These are phyloP conservation scores for Psilopogon haemacephalus DNA, from an alignment of 2,113 vertebrate species.

Conservation along the genomic window DNA sequence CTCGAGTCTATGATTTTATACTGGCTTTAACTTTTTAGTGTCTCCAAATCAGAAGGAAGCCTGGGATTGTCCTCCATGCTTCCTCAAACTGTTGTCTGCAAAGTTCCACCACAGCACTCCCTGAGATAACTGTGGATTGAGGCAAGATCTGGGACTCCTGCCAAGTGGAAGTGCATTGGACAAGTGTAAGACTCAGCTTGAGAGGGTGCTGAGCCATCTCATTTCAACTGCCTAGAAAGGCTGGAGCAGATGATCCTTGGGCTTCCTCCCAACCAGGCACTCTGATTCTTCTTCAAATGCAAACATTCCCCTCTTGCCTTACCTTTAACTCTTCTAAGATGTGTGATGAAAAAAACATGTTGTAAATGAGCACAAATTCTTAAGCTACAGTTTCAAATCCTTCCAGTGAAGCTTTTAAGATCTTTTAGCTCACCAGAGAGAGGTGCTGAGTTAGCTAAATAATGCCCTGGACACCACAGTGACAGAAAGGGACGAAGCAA, in stretches of 20 bases:
- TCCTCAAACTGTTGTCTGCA: not conserved
- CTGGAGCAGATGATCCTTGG: too few relatives aligned
- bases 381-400: not conserved
- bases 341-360: not conserved
- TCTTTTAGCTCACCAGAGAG: not conserved
- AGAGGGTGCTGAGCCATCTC: too few relatives aligned
- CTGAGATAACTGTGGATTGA: conserved; percentile 19
- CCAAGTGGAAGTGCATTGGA: conserved; percentile 18
- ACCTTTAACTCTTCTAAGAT: conserved; percentile 2
- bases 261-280: too few relatives aligned
- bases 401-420: conserved; percentile 51
- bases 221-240: too few relatives aligned
- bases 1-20: not conserved
- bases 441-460: conserved; percentile 36
- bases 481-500: conserved; percentile 3
- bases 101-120: conserved; percentile 1
- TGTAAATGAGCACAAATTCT: conserved; percentile 1
- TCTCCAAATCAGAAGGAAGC: not conserved
- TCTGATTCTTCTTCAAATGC: not conserved
- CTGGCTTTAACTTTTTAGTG: not conserved
- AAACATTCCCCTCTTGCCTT: not conserved
- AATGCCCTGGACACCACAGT: not conserved
- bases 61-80: not conserved
- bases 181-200: too few relatives aligned
- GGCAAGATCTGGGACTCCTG: not conserved